These are phyloP conservation scores for Nomada lathburiana DNA, from an alignment of 2,888 invertebrate species.

Conservation along the genomic window DNA sequence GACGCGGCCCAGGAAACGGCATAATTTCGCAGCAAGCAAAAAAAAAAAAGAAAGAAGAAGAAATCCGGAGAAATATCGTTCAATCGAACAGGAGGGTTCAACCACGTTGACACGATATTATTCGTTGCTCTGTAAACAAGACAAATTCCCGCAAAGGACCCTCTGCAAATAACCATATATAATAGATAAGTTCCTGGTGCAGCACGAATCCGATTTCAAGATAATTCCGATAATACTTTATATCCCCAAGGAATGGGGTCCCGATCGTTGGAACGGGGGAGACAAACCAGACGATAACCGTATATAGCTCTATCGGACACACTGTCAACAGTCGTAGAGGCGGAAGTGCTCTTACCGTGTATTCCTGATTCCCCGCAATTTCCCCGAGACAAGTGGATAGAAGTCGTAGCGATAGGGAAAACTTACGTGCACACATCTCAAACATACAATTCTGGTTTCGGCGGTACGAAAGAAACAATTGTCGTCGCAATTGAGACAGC, in stretches of 20 bases:
- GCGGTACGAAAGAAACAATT: not conserved
- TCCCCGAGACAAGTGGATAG: constrained; percentile 33
- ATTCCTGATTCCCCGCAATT: constrained; percentile 33
- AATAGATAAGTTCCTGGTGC: constrained; percentile 16
- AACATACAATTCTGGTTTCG: not conserved
- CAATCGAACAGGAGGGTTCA: not conserved
- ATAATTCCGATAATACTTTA: constrained; percentile 25
- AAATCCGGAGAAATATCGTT: not conserved
- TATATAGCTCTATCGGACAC: not conserved
- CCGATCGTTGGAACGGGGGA: not conserved
- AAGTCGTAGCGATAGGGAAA: constrained; percentile 3
- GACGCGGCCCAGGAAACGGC: not conserved
- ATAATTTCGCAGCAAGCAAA: not conserved
- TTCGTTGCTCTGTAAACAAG: constrained; percentile 18
- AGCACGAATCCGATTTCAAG: constrained; percentile 7
- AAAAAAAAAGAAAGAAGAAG: not conserved
- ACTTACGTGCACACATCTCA: too few relatives aligned
- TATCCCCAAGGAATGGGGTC: not conserved
- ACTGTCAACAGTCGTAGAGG: not conserved
- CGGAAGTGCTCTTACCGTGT: not conserved
- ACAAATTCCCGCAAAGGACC: not conserved
- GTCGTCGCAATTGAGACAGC: not conserved
- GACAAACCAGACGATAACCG: not conserved
- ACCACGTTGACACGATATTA: not conserved
- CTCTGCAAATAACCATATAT: not conserved